These are phyloP conservation scores for Lutraria lutraria DNA, from an alignment of 2,888 invertebrate genomes.

Conservation along the genomic window DNA sequence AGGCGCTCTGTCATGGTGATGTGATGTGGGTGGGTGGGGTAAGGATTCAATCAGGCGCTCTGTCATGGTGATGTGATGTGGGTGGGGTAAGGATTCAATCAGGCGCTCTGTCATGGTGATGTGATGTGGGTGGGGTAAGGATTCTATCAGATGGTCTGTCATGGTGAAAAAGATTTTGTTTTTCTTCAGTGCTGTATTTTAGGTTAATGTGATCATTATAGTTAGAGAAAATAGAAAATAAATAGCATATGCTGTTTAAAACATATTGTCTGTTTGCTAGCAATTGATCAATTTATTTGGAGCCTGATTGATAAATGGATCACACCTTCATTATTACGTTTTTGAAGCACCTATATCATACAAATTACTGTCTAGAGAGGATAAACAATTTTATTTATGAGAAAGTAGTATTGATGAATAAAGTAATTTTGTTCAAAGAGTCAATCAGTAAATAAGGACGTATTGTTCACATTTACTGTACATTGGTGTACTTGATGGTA, in stretches of 20 bases:
- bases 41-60: not conserved
- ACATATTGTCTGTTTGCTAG: not conserved
- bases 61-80: too few relatives aligned
- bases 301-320: too few relatives aligned
- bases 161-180: slow-evolving; percentile 9
- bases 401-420: not conserved
- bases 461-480: too few relatives aligned
- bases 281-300: not conserved
- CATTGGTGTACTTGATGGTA: too few relatives aligned
- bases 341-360: not conserved
- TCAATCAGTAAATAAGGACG: not conserved
- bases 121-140: slow-evolving; percentile 11
- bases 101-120: not conserved
- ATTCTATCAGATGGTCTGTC: not conserved
- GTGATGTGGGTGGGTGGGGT: slow-evolving; percentile 9
- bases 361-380: not conserved
- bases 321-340: too few relatives aligned
- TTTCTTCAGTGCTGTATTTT: not conserved
- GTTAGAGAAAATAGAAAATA: not conserved
- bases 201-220: not conserved
- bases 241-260: too few relatives aligned
- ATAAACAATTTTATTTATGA: not conserved
- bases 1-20: not conserved
- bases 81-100: not conserved
- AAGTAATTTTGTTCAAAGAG: not conserved